Conservation (phyloP, 2,888 invertebrate species). For the Drosophila longiperda region DNA sequence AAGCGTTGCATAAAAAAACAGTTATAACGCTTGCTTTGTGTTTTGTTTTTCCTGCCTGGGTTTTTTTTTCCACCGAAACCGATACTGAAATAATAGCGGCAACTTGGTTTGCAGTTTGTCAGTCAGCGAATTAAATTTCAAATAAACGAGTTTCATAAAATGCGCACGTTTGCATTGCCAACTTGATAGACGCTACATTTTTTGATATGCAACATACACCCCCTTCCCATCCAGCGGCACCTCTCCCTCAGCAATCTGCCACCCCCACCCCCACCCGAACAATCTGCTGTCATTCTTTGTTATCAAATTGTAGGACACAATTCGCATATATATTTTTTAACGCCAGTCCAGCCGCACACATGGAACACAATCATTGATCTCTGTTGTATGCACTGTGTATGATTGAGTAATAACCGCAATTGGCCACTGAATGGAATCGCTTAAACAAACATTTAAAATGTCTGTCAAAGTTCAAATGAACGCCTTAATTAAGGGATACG, state of each 20-base stretch:
- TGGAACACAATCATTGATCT: slow-evolving; percentile 27
- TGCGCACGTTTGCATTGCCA: slow-evolving; percentile 60
- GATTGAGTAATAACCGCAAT: slow-evolving; percentile 43
- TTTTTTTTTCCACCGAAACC: background rate
- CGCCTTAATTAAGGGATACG: slow-evolving; percentile 4
- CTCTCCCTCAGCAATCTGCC: background rate
- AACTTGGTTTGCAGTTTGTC: slow-evolving; percentile 22
- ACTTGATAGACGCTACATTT: slow-evolving; percentile 60
- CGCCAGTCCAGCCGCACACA: slow-evolving; percentile 25
- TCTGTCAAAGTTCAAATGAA: slow-evolving; percentile 8
- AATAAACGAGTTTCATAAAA: slow-evolving; percentile 72
- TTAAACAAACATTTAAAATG: slow-evolving; percentile 33
- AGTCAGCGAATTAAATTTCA: slow-evolving; percentile 37
- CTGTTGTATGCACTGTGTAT: slow-evolving; percentile 10
- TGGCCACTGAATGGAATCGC: slow-evolving; percentile 41
- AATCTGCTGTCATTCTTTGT: slow-evolving; percentile 61
- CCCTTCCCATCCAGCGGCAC: background rate
- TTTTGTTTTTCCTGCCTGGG: slow-evolving; percentile 31
- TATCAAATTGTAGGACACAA: slow-evolving; percentile 69
- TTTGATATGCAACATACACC: slow-evolving; percentile 5
- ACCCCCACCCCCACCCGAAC: background rate
- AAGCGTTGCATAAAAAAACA: slow-evolving; percentile 74
- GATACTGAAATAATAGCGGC: slow-evolving; percentile 20
- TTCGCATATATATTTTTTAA: slow-evolving; percentile 38
- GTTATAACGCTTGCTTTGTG: slow-evolving; percentile 54